Evolutionary conservation across 2,888 invertebrate genomes (phyloP).

Genomic region (Philereme vetulata): DNA sequence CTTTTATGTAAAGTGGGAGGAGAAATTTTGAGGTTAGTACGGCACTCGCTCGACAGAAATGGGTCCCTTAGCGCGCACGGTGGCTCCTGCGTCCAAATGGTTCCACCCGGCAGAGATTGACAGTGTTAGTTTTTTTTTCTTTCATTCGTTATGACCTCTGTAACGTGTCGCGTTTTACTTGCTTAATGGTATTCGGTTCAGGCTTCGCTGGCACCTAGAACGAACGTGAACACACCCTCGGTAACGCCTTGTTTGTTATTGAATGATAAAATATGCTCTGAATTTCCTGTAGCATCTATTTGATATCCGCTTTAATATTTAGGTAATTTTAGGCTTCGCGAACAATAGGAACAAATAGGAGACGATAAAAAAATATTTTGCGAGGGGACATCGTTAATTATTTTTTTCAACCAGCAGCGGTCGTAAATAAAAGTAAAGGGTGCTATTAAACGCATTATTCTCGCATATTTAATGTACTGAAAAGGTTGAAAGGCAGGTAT

Average conservation of each 20-base stretch:
- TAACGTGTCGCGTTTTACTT: conserved; percentile 68
- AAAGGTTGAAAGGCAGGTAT: conserved; percentile 71
- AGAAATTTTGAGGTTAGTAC: conserved; percentile 66
- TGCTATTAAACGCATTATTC: conserved; percentile 82
- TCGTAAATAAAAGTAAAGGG: conserved; percentile 81
- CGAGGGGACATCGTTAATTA: conserved; percentile 73
- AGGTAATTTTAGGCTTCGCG: conserved; percentile 39
- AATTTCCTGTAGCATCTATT: conserved; percentile 29
- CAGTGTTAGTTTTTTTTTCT: conserved; percentile 71
- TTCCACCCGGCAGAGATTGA: conserved; percentile 73
- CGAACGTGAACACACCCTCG: conserved; percentile 57
- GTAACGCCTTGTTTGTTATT: conserved; percentile 53
- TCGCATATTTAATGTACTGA: conserved; percentile 81
- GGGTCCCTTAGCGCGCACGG: conserved; percentile 63
- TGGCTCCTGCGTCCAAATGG: conserved; percentile 64
- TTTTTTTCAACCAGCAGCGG: conserved; percentile 70
- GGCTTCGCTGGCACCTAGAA: conserved; percentile 63
- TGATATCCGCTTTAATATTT: conserved; percentile 34
- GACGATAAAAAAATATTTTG: conserved; percentile 69
- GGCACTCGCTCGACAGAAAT: conserved; percentile 64
- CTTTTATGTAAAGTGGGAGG: conserved; percentile 72
- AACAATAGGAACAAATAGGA: conserved; percentile 49
- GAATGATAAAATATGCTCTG: conserved; percentile 35
- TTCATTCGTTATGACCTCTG: conserved; percentile 78
- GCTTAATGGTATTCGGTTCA: conserved; percentile 70